Evolutionary conservation across 2,113 vertebrate species (phyloP).

Genomic region (Chloroceryle aenea): DNA sequence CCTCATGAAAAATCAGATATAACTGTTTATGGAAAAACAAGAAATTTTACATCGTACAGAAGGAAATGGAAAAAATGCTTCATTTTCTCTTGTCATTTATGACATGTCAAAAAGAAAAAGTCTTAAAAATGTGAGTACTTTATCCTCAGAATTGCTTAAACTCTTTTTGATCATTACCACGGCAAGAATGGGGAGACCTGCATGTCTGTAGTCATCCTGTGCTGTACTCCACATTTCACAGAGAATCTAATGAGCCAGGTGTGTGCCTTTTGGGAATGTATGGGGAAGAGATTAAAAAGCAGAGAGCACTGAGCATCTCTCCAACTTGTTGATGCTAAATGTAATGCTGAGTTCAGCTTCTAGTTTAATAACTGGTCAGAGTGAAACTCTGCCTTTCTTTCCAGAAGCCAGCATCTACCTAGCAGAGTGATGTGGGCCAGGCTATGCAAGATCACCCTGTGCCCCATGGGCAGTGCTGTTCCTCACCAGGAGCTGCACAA

Average conservation of each 20-base stretch:
- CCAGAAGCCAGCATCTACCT: fast-evolving
- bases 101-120: not conserved
- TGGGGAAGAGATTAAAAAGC: not conserved
- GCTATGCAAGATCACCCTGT: fast-evolving
- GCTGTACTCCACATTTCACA: not conserved
- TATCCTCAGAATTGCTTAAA: not conserved
- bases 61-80: not conserved
- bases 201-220: not conserved
- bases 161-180: not conserved
- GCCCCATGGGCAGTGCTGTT: not conserved
- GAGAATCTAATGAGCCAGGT: not conserved
- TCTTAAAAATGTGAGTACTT: not conserved
- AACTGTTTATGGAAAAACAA: not conserved
- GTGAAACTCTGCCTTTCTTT: not conserved
- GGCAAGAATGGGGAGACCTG: not conserved
- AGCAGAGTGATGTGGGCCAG: too few species aligned
- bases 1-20: not conserved
- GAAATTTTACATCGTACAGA: not conserved
- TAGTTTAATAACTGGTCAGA: not conserved
- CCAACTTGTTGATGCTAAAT: not conserved
- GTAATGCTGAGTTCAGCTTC: not conserved
- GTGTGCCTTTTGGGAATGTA: not conserved
- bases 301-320: not conserved
- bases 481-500: not conserved
- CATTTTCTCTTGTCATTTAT: not conserved